Evolutionary conservation across 1,140 invertebrate genomes (phyloP), one percentile per base, ranked within the genome.

Genomic region (Orchesella cincta): DNA sequence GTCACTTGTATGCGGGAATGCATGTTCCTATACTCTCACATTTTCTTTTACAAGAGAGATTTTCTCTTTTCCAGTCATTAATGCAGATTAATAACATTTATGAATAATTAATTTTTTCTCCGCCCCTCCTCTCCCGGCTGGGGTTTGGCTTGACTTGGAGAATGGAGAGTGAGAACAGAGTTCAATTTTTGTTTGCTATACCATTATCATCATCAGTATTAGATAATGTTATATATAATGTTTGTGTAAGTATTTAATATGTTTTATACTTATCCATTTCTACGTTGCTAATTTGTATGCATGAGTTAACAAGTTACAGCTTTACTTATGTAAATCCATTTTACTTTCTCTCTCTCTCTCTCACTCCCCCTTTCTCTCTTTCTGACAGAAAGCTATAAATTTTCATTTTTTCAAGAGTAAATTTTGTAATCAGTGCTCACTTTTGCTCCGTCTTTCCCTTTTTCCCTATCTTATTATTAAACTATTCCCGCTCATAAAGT

Each of bases 1-100:
- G n/a, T n/a, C n/a, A n/a, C n/a, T n/a, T n/a, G n/a, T n/a, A n/a
- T n/a, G n/a, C n/a, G n/a, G n/a, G n/a, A n/a, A n/a, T n/a, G n/a
- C n/a, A n/a, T n/a, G n/a, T n/a, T n/a, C n/a, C n/a, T n/a, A n/a
- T n/a, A n/a, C n/a, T n/a, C n/a, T n/a, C n/a, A n/a, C n/a, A n/a
- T n/a, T n/a, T n/a, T n/a, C n/a, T n/a, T n/a, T n/a, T n/a, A n/a
- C n/a, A n/a, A n/a, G n/a, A n/a, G n/a, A n/a, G n/a, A n/a, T n/a
- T n/a, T n/a, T n/a, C n/a, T 46, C 18, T 8, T 57, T 57, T 26
- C 14, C 23, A 57, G 52, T 57, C 52, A 23, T 57, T 57, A 57
- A 57, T 57, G 52, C 52, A 57, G 52, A 57, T 57, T 57, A 57
- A 57, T 57, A 57, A 57, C 52, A 57, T 57, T 57, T 57, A 57